Base-by-base conservation (phyloP, 2,888 invertebrate genomes). In the Oeneis ivallda region DNA sequence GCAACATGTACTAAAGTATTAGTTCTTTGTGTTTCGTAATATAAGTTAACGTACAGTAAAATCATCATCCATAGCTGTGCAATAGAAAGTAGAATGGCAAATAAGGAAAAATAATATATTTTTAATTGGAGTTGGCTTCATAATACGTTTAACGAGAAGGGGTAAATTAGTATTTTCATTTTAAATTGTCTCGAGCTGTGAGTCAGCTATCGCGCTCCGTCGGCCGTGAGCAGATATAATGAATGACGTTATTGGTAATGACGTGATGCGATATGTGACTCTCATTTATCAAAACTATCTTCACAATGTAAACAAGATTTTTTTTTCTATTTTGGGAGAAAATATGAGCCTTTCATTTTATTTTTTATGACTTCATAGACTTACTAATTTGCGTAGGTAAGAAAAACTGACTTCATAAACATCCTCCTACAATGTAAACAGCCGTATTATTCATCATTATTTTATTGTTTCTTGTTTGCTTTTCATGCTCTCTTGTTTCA, bases 231-330 rank as follows among this genome's bases (percentile, higher is more conserved):
- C 81, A 77, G 85, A 86, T 26, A 88, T 90, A 89, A 89, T 83
- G 85, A 70, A 84, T 81, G 85, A 82, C 89, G 86, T 89, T 62
- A 89, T 87, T 87, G 89, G 89, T 84, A 43, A 39, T 47, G 57
- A 58, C 47, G 59, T 34, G 32, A n/a, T 10, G 47, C 26, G 26
- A 26, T 26, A 47, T 47, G 45, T 34, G 58, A 39, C 19, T 41
- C 57, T 41, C 43, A 26, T 43, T 57, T 43, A 57, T 43, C 26
- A 43, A 26, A 52, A 52, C 52, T 52, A 52, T 52, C 52, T 26
- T 52, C 10, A 10, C 32, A 32, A 52, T 11, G 11, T 13, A 52
- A 52, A 32, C 52, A 52, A 52, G 3, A 2, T 17, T 49, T 49
- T 49, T 49, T 49, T 9, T 13, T 17, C 5, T 49, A 32, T n/a